Percentiles rank a stretch among this genome's conserved stretches.
These are phyloP conservation scores for Ptyas mucosa DNA, from an alignment of 2,113 vertebrate species.

Conservation along the genomic window DNA sequence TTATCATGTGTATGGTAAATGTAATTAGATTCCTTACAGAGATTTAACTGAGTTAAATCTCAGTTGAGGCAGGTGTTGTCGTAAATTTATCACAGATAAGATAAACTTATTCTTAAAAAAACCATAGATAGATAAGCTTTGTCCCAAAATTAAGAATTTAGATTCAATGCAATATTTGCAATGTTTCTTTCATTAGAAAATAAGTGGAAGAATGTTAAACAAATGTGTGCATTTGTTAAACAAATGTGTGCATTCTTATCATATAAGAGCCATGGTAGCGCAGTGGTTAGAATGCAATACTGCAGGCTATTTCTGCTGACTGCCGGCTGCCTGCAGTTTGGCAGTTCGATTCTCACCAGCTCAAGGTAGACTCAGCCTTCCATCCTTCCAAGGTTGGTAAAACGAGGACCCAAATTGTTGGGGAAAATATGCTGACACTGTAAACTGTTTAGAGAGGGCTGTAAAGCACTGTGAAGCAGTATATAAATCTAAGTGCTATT, in stretches of 20 bases:
- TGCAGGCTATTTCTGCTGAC: too few relatives aligned
- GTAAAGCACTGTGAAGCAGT: too few relatives aligned
- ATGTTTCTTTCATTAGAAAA: neutral
- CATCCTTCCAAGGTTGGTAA: too few relatives aligned
- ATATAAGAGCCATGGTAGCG: too few relatives aligned
- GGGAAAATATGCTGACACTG: too few relatives aligned
- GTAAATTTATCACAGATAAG: neutral
- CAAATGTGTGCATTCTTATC: neutral
- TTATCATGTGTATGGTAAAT: neutral
- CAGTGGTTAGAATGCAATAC: too few relatives aligned
- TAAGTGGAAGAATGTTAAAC: neutral
- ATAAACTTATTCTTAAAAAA: neutral
- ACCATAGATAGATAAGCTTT: neutral
- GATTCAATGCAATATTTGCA: neutral
- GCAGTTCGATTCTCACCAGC: too few relatives aligned
- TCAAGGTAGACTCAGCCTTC: too few relatives aligned
- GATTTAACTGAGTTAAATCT: neutral
- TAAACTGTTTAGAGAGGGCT: too few relatives aligned
- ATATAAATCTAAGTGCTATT: too few relatives aligned
- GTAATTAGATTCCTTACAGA: neutral
- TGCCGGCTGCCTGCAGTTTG: too few relatives aligned
- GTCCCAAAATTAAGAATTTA: neutral
- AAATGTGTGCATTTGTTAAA: neutral
- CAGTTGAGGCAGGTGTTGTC: accelerated
- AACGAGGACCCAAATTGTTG: too few relatives aligned